Conservation (phyloP, 2,797 vertebrate species). For the Pseudochirops cupreus region DNA sequence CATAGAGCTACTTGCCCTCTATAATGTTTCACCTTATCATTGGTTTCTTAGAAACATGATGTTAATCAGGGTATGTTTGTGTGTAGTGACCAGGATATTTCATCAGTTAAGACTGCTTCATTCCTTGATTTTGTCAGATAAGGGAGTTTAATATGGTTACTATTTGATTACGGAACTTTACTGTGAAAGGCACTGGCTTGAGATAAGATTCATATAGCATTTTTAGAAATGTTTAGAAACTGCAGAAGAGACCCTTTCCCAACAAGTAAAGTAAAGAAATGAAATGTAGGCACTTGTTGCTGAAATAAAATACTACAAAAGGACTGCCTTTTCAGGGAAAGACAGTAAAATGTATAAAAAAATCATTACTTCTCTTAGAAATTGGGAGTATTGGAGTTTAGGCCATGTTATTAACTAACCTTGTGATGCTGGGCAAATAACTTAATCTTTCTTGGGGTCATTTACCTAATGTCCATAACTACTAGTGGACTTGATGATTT, state of each 20-base stretch:
- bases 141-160: background rate
- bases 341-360: background rate
- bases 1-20: background rate
- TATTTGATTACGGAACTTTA: background rate
- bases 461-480: background rate
- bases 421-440: background rate
- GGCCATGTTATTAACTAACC: background rate
- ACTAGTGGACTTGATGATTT: background rate
- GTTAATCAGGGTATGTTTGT: background rate
- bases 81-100: background rate
- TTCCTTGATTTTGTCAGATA: background rate
- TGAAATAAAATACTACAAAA: conserved; percentile 1
- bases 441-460: background rate
- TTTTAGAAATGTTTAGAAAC: background rate
- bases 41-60: background rate
- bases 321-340: background rate
- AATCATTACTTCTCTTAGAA: background rate
- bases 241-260: background rate
- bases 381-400: background rate
- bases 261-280: background rate
- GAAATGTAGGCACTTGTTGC: background rate
- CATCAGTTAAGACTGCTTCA: background rate
- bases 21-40: background rate
- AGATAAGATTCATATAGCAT: background rate
- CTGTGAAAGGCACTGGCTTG: background rate